These are phyloP conservation scores for Barnardius zonarius DNA, from an alignment of 2,113 vertebrate genomes.

Conservation along the genomic window DNA sequence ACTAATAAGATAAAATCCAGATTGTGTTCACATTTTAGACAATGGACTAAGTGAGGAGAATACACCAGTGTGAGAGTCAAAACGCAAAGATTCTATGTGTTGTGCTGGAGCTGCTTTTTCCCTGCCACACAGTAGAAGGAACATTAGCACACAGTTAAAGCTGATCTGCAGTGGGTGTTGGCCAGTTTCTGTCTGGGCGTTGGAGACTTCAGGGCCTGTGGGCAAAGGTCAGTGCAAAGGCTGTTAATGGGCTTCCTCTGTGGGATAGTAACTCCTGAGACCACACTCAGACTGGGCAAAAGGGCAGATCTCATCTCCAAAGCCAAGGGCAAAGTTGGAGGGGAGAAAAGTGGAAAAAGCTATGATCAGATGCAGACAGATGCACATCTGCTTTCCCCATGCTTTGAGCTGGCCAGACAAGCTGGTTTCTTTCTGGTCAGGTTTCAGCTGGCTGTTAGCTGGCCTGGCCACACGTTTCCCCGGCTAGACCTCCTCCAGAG, in stretches of 20 bases:
- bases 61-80: neutral
- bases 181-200: neutral
- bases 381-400: neutral
- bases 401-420: neutral
- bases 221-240: neutral
- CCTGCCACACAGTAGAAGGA: rapidly evolving
- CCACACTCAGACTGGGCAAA: neutral
- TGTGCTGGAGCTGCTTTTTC: neutral
- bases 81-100: neutral
- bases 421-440: neutral
- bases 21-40: neutral
- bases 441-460: neutral
- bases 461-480: neutral
- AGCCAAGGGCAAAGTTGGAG: neutral
- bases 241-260: neutral
- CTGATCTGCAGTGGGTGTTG: neutral
- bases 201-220: neutral
- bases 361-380: neutral
- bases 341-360: neutral
- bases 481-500: neutral
- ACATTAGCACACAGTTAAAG: neutral
- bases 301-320: neutral
- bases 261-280: neutral
- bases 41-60: neutral
- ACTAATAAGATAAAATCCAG: neutral